phyloP scores from a whole-genome alignment of 2,113 vertebrate genomes.

The Mohoua ochrocephala region DNA sequence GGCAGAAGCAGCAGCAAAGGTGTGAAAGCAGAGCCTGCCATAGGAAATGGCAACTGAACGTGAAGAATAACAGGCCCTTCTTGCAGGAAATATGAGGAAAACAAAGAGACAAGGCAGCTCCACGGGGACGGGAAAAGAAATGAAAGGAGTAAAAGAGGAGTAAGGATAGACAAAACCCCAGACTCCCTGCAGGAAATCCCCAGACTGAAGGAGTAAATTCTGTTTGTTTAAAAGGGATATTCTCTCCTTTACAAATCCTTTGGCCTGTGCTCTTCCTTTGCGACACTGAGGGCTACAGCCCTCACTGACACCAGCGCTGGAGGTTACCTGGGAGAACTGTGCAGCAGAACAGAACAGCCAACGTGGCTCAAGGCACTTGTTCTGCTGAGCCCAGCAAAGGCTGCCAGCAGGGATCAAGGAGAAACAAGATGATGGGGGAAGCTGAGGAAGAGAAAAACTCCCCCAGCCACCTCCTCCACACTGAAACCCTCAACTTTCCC shows the following conservation, averaged over 20 bases:
- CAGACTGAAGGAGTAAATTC: not conserved
- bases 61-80: not conserved
- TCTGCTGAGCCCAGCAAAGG: not conserved
- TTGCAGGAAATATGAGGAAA: not conserved
- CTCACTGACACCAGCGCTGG: not conserved
- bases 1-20: not conserved
- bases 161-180: not conserved
- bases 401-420: not conserved
- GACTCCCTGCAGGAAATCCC: not conserved
- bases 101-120: not conserved
- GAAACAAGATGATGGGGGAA: not conserved
- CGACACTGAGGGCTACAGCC: not conserved
- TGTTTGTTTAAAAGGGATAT: not conserved
- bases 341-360: not conserved
- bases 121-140: not conserved
- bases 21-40: not conserved
- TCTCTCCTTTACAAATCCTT: not conserved
- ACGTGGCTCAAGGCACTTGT: not conserved
- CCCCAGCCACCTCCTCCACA: not conserved
- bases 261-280: not conserved
- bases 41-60: accelerated
- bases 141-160: not conserved
- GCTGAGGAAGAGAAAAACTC: not conserved
- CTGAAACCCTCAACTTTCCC: not conserved
- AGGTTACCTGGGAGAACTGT: not conserved